Percentiles rank a stretch among this genome's conserved stretches.
Conservation (phyloP, 2,113 vertebrate genomes). For the Anoura caudifer region DNA sequence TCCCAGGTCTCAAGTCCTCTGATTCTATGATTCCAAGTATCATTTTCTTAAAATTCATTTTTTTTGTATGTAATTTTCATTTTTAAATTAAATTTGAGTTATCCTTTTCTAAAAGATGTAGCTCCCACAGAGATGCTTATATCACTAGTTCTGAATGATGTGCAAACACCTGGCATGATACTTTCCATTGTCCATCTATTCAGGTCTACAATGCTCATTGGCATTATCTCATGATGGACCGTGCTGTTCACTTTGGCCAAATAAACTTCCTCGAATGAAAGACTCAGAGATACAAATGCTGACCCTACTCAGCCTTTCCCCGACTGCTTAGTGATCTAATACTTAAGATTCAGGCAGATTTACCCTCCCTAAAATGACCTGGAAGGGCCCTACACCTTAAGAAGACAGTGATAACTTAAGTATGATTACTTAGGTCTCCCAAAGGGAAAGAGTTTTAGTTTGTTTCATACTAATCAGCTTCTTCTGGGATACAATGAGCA, state of each 20-base stretch:
- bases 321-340: background rate
- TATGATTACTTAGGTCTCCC: background rate
- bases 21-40: background rate
- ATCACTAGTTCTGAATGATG: background rate
- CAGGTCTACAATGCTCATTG: background rate
- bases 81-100: background rate
- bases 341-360: background rate
- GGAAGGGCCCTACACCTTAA: background rate
- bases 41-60: background rate
- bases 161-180: fast-evolving
- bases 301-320: background rate
- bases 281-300: background rate
- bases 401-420: background rate
- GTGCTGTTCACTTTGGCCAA: background rate
- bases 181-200: too few species aligned
- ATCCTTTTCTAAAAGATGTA: background rate
- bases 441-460: background rate
- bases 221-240: background rate
- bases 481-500: background rate
- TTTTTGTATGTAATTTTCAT: background rate
- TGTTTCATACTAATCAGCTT: background rate
- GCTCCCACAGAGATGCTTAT: background rate
- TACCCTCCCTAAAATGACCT: background rate
- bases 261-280: background rate
- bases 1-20: background rate